Evolutionary conservation across 2,888 invertebrate species (phyloP), one percentile per base, ranked within the genome.

Genomic region (Tachystola acroxantha): DNA sequence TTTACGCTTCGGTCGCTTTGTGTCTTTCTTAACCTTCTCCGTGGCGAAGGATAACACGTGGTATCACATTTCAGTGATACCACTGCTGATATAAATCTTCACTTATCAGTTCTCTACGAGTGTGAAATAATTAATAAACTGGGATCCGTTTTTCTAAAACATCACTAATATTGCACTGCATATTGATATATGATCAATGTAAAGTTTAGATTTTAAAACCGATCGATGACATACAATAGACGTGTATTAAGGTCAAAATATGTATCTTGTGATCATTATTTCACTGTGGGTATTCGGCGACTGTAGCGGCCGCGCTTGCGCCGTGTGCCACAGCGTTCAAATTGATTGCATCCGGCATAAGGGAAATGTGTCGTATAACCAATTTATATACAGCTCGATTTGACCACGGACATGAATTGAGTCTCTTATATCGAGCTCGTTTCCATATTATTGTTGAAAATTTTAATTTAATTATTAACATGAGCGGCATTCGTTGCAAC

Each of bases 331-430:
- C 54, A 62, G 51, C 62, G 64, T 59, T 65, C 73, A 77, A 87
- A 88, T 88, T 88, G 86, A 77, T 71, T 61, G 65, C 79, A 86
- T 88, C 87, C 87, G 87, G 87, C 67, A 50, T 64, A 70, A 78
- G 77, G 85, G 86, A 86, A 85, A 86, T 80, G 79, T 77, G 82
- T 75, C 74, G 75, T 87, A 71, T 64, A 64, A 65, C 64, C 89
- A 68, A 89, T 89, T 61, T 85, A 79, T 76, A 71, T 76, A 74
- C 74, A 62, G 70, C 72, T 73, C 69, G 70, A 72, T 80, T 79
- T 76, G 80, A 78, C 74, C 75, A 73, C 70, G 64, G 55, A 53
- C 66, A 48, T 57, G 50, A 64, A 55, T 51, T 51, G 36, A 34
- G 10, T 41, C 28, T 39, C 19, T 16, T 16, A 6, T n/a, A 7